Conservation (phyloP, 2,113 vertebrate species). For the Xiphophorus maculatus region DNA sequence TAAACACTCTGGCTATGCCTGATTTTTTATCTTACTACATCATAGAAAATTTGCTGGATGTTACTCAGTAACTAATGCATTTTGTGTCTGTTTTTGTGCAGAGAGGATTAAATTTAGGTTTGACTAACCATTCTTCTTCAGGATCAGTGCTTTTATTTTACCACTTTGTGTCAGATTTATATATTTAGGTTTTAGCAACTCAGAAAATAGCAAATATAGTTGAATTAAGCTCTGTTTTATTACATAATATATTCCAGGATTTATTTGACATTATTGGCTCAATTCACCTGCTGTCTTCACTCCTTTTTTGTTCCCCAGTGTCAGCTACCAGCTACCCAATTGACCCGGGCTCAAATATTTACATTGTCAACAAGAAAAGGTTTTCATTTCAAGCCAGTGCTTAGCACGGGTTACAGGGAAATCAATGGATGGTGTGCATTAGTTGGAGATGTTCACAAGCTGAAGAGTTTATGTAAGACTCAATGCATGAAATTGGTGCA, state of each 20-base stretch:
- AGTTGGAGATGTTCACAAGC: neutral
- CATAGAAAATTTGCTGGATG: neutral
- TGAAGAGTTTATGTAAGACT: neutral
- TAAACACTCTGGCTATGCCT: neutral
- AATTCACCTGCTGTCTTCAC: conserved; percentile 18
- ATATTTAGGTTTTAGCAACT: neutral
- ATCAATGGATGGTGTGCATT: neutral
- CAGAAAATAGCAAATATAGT: neutral
- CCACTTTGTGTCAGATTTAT: neutral
- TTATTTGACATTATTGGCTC: neutral
- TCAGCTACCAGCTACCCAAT: conserved; percentile 43
- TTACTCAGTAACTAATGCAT: neutral
- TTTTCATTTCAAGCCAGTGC: neutral
- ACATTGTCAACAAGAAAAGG: conserved; percentile 46
- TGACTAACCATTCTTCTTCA: neutral
- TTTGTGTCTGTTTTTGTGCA: neutral
- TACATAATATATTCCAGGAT: neutral
- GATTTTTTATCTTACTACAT: neutral
- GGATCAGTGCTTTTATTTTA: neutral
- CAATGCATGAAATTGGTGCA: neutral
- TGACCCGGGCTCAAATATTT: conserved; percentile 75
- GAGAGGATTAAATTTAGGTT: neutral
- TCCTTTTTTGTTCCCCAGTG: conserved; percentile 28
- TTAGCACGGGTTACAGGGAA: conserved; percentile 3
- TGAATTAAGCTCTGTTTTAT: neutral